Evolutionary conservation across 2,113 vertebrate species (phyloP).

Genomic region (Macaca nemestrina): DNA sequence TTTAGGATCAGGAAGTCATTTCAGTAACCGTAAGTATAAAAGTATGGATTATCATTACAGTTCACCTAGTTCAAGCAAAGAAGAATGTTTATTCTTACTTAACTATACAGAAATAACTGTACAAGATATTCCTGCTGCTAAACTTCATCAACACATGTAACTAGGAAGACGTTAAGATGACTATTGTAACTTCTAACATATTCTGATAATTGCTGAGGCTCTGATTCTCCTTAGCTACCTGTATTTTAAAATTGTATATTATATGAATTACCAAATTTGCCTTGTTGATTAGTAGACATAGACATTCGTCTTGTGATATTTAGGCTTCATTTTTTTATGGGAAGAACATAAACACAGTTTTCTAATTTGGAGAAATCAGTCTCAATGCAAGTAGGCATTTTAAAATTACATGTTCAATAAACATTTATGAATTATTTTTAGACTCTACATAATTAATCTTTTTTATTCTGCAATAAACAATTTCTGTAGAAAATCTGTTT

Average conservation of each 20-base stretch:
- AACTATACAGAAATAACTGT: neutral
- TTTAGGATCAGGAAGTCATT: conserved; percentile 76
- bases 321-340: neutral
- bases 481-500: neutral
- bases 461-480: neutral
- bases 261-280: neutral
- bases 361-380: conserved; percentile 22
- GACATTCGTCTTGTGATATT: neutral
- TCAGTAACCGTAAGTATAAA: conserved; percentile 80
- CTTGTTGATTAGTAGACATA: neutral
- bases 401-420: conserved; percentile 17
- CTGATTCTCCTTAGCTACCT: neutral
- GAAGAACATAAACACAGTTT: conserved; percentile 32
- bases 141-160: neutral
- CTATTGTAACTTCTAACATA: neutral
- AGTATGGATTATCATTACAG: neutral
- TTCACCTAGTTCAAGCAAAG: neutral
- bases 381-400: neutral
- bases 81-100: neutral
- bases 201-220: neutral
- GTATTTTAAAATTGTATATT: neutral
- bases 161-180: neutral
- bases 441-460: neutral
- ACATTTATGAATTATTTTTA: conserved; percentile 30
- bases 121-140: neutral